phyloP scores from a whole-genome alignment of 1,140 invertebrate species.

The Apis florea region DNA sequence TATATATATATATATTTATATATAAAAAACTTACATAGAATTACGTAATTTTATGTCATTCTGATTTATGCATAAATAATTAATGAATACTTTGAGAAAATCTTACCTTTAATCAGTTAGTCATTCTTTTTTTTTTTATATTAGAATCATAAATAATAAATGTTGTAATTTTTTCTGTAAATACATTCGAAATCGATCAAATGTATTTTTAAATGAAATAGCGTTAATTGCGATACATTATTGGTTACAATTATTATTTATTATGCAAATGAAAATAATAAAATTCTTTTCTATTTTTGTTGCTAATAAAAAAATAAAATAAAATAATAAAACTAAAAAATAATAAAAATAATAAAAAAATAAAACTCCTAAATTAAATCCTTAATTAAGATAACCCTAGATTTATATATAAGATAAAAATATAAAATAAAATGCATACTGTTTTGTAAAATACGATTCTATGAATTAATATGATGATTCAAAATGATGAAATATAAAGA shows the following conservation, averaged over 20 bases:
- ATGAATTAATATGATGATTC: not conserved
- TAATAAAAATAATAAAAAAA: too few species aligned
- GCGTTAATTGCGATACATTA: not conserved
- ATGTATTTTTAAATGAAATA: not conserved
- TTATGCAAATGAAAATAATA: conserved; percentile 9
- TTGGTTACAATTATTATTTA: not conserved
- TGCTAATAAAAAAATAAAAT: too few species aligned
- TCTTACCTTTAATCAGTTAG: conserved; percentile 27
- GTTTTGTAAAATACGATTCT: too few species aligned
- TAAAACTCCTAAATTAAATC: not conserved
- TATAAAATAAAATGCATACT: not conserved
- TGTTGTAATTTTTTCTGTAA: not conserved
- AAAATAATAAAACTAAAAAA: too few species aligned
- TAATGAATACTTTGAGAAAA: not conserved
- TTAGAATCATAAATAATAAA: not conserved
- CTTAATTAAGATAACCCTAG: not conserved
- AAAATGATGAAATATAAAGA: not conserved
- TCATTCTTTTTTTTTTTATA: conserved; percentile 11
- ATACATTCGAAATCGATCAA: conserved; percentile 10
- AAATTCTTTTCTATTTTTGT: not conserved
- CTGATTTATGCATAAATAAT: not conserved
- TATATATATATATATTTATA: not conserved
- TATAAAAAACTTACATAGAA: not conserved
- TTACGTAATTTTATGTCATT: not conserved
- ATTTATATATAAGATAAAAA: not conserved